Base-by-base conservation (phyloP, 2,113 vertebrate genomes). In the Melanerpes formicivorus region DNA sequence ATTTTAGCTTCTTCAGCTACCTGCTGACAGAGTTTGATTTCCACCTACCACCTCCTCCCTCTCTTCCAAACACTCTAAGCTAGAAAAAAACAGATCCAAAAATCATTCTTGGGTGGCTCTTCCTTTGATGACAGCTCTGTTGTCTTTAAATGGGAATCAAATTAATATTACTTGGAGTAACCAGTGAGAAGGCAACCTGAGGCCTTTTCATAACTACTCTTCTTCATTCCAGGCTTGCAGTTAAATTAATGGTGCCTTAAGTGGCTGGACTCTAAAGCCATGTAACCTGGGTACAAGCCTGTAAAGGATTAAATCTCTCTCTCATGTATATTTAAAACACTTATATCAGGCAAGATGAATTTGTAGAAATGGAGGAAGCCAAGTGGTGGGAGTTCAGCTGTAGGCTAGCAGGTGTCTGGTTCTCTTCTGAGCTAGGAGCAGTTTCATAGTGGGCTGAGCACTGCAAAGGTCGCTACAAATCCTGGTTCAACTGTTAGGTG, bases 1-100 rank as follows among this genome's bases (percentile, higher is more conserved):
- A 90, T 96, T 96, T 95, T 90, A 96, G 74, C 88, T 92, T 29
- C 77, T 88, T 79, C 83, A 95, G 70, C 86, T 87, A 95, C 92
- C 90, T 96, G 95, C 95, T 92, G 92, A 90, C 95, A 94, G 82
- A 81, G 77, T 91, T 88, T 87, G 50, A 84, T 90, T 93, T 81
- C 80, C 84, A 91, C 72, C 89, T 90, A 70, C 90, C 60, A 59
- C 78, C 66, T 58, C 48, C 26, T 88, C 87, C 42, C 79, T 94
- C 78, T 60, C 76, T 18, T 81, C 34, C 0, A 10, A 72, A 52
- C 34, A 11, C 79, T 91, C 76, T 84, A 19, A 86, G 80, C 62
- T 64, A 84, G 65, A 84, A 92, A 91, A 78, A 71, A 15, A 26
- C 26, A 63, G 23, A 72, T 80, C n/a, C n/a, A 50, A 40, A 87